A percentile compares a stretch with the other conserved stretches of the same genome.
phyloP scores from a whole-genome alignment of 2,113 vertebrate species.

The Cottus gobio region DNA sequence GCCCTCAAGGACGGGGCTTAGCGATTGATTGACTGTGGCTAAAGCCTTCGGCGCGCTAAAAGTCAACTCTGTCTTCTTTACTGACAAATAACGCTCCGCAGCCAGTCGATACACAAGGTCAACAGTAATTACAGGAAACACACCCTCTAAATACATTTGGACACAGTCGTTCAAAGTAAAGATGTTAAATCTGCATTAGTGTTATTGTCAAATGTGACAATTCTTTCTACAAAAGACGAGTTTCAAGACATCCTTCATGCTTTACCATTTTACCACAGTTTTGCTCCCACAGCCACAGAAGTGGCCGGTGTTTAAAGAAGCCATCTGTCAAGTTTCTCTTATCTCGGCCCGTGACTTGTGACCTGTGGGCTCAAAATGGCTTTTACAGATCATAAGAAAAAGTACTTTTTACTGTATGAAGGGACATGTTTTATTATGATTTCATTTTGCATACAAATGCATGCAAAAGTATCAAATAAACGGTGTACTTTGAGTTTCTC shows the following conservation, averaged over 20 bases:
- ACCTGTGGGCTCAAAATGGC: slow-evolving; percentile 18
- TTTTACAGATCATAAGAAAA: slow-evolving; percentile 28
- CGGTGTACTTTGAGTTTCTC: neutral
- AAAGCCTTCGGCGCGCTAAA: slow-evolving; percentile 66
- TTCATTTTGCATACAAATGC: neutral
- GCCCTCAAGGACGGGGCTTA: slow-evolving; percentile 58
- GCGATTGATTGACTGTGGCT: slow-evolving; percentile 70
- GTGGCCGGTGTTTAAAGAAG: slow-evolving; percentile 30
- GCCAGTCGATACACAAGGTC: slow-evolving; percentile 57
- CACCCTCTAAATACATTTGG: slow-evolving; percentile 33
- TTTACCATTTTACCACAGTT: slow-evolving; percentile 45
- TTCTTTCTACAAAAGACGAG: slow-evolving; percentile 5
- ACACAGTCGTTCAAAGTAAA: slow-evolving; percentile 38
- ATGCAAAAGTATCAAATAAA: neutral
- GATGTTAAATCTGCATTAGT: slow-evolving; percentile 17
- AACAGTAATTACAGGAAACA: slow-evolving; percentile 56
- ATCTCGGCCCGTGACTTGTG: slow-evolving; percentile 7
- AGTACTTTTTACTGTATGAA: slow-evolving; percentile 5
- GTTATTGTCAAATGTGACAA: neutral
- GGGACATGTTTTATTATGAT: neutral
- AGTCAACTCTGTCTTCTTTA: slow-evolving; percentile 68
- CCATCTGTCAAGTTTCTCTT: slow-evolving; percentile 40
- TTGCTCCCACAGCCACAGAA: slow-evolving; percentile 27
- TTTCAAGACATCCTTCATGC: slow-evolving; percentile 31
- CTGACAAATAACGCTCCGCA: slow-evolving; percentile 45